Conservation (phyloP, 2,888 invertebrate genomes). For the Calameuta filiformis region DNA sequence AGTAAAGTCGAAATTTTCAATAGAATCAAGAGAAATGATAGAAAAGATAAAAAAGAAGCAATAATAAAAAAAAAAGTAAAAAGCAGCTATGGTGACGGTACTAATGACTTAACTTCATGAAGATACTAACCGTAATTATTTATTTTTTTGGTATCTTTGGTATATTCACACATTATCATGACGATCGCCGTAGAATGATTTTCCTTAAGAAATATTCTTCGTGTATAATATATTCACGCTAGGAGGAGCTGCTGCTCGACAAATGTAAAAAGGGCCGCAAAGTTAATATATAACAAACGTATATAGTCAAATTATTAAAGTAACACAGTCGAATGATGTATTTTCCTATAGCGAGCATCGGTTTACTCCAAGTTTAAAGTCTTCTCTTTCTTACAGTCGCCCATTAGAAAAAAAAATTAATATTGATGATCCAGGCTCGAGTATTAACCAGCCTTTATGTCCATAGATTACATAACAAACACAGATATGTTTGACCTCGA, state of each 20-base stretch:
- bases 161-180: conserved; percentile 42
- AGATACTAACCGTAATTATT: conserved; percentile 56
- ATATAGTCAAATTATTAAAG: background rate
- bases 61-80: conserved; percentile 22
- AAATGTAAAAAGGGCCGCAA: background rate
- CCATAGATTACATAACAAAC: conserved; percentile 82
- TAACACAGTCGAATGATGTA: background rate
- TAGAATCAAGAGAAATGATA: background rate
- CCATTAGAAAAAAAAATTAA: background rate
- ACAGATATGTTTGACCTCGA: conserved; percentile 90
- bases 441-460: conserved; percentile 37
- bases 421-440: background rate
- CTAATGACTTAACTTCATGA: conserved; percentile 53
- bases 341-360: background rate
- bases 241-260: background rate
- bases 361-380: background rate
- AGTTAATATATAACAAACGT: too few relatives aligned
- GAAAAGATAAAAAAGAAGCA: conserved; percentile 8
- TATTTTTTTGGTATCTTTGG: conserved; percentile 56
- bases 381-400: background rate
- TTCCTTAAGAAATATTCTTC: conserved; percentile 4
- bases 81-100: conserved; percentile 60
- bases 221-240: background rate
- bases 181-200: conserved; percentile 23
- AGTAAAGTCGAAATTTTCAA: background rate